phyloP scores from a whole-genome alignment of 1,140 invertebrate genomes.

The Sycobia sp. region DNA sequence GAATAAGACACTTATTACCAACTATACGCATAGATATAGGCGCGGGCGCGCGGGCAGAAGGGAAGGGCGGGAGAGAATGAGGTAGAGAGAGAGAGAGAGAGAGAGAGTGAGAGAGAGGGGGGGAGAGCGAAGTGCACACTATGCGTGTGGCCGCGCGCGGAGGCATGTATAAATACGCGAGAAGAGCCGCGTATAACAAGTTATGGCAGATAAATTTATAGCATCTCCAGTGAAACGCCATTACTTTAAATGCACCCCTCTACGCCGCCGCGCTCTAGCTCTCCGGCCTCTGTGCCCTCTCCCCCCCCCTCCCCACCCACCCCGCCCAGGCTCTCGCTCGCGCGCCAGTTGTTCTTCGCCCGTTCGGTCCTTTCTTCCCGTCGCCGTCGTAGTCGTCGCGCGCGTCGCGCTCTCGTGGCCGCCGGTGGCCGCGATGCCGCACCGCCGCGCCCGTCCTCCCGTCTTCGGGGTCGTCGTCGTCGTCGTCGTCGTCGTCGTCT shows the following conservation, averaged over 20 bases:
- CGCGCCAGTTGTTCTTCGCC: constrained; percentile 10
- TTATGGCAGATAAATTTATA: constrained; percentile 65
- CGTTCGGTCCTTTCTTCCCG: constrained; percentile 9
- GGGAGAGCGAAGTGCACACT: no score
- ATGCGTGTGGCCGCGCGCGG: constrained; percentile 60
- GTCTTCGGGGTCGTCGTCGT: neutral
- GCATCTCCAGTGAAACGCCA: constrained; percentile 63
- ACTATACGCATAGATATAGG: no score
- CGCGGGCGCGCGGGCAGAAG: neutral
- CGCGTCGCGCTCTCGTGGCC: constrained; percentile 30
- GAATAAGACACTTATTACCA: constrained; percentile 24
- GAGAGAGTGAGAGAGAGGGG: no score
- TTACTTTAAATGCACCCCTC: constrained; percentile 62
- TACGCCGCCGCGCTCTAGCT: constrained; percentile 28
- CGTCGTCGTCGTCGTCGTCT: neutral
- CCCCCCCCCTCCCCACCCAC: constrained; percentile 36
- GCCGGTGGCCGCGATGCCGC: no score
- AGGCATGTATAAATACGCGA: constrained; percentile 62
- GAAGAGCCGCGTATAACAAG: constrained; percentile 62
- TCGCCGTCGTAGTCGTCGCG: no score
- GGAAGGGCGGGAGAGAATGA: neutral
- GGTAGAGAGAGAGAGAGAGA: no score
- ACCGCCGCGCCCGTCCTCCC: neutral
- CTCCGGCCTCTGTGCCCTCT: constrained; percentile 37
- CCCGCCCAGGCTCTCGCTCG: constrained; percentile 21